Percentiles rank a stretch among this genome's conserved stretches.
Conservation (phyloP, 2,113 vertebrate genomes). For the Phalacrocorax brasilianus region DNA sequence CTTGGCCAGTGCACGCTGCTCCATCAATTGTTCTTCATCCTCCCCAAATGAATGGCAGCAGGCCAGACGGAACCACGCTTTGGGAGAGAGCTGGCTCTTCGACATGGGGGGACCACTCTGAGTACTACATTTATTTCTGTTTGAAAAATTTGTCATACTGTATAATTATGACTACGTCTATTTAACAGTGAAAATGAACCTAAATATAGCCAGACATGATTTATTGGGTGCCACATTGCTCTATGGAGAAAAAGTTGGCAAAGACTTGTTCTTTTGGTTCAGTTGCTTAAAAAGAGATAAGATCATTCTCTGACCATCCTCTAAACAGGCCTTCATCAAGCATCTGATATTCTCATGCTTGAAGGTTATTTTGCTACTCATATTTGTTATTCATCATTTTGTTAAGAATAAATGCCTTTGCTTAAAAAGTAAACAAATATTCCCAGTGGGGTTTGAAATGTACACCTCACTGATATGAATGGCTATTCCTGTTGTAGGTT, state of each 20-base stretch:
- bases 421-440: background rate
- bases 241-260: background rate
- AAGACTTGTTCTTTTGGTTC: background rate
- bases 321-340: background rate
- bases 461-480: background rate
- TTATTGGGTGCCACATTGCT: background rate
- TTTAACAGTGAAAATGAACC: constrained; percentile 3
- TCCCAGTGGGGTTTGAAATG: background rate
- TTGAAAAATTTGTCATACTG: background rate
- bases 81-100: background rate
- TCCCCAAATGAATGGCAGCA: background rate
- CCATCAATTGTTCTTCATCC: background rate
- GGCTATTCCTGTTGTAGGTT: background rate
- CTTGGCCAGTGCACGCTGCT: constrained; percentile 1
- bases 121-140: background rate
- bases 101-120: background rate
- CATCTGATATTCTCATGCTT: background rate
- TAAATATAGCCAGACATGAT: background rate
- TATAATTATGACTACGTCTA: background rate
- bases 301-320: background rate
- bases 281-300: background rate
- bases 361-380: background rate
- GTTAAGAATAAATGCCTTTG: background rate
- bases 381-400: background rate
- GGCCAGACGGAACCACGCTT: background rate